These are phyloP conservation scores for Butorides virescens DNA, from an alignment of 2,113 vertebrate genomes.

Conservation along the genomic window DNA sequence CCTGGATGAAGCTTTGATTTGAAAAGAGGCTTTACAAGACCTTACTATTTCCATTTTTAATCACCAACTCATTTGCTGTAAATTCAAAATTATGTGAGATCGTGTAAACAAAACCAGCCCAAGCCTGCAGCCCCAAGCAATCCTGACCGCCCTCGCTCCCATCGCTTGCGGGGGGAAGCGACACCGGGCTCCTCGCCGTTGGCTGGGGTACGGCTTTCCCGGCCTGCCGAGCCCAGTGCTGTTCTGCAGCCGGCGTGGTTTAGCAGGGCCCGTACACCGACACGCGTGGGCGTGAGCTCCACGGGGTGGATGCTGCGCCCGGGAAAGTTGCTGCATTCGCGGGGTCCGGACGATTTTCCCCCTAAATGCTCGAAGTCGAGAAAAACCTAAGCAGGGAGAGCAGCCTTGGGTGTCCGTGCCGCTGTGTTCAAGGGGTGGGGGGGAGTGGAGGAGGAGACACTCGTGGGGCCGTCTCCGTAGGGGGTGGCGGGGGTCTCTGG, in stretches of 20 bases:
- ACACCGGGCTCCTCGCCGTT: not conserved
- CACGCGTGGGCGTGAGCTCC: accelerated
- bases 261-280: accelerated
- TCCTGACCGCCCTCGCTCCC: not conserved
- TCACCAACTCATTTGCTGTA: not conserved
- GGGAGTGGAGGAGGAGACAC: not conserved
- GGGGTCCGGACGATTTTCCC: not conserved
- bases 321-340: not conserved
- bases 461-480: accelerated
- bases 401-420: not conserved
- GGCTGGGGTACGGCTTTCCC: not conserved
- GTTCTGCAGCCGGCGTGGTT: accelerated
- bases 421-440: not conserved
- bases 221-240: accelerated
- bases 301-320: not conserved
- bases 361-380: not conserved
- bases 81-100: not conserved
- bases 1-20: not conserved
- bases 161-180: not conserved
- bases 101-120: not conserved
- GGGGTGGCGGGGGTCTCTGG: not conserved
- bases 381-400: not conserved
- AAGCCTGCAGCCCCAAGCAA: not conserved
- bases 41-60: not conserved
- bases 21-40: not conserved